Evolutionary conservation across 2,888 invertebrate species (phyloP), one percentile per base, ranked within the genome.

Genomic region (Trisateles emortualis): DNA sequence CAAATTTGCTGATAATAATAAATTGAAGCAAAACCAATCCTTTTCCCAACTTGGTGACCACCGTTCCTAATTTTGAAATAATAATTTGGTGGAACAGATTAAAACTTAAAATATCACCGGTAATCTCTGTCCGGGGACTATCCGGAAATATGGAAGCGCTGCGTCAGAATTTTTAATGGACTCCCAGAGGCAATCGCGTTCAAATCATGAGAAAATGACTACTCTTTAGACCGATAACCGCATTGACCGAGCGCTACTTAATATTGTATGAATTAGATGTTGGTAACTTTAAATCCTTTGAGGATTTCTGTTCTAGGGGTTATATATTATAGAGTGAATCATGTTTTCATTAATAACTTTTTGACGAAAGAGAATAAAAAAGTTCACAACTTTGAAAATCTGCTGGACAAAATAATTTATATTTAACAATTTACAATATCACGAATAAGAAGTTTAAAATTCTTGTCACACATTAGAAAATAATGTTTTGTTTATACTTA

Each of bases 241-340:
- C 16, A 30, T 48, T 22, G 39, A 5, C 2, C 33, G 22, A 24
- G 36, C 17, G 29, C 30, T 17, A 29, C 38, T 59, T 51, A 53
- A 65, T 62, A 65, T 56, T 52, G 8, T 46, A 69, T 49, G 57
- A 51, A 49, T 48, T 60, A 54, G 24, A 50, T 30, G 39, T 26
- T 60, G 32, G 19, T 36, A 49, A 62, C 51, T 59, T 69, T 44
- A 42, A 50, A 36, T 54, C 58, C 45, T 35, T 26, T 9, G 38
- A 33, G 54, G 6, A n/a, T 33, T 10, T 33, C 2, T 39, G 48
- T 46, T 26, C 8, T 14, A 29, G 29, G 1, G 24, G 8, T 29
- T 29, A 29, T n/a, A 29, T n/a, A n/a, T n/a, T n/a, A n/a, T n/a
- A n/a, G n/a, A n/a, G n/a, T n/a, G n/a, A n/a, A n/a, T n/a, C n/a